phyloP scores from a whole-genome alignment of 2,797 vertebrate species.

The Crypturellus tataupa region DNA sequence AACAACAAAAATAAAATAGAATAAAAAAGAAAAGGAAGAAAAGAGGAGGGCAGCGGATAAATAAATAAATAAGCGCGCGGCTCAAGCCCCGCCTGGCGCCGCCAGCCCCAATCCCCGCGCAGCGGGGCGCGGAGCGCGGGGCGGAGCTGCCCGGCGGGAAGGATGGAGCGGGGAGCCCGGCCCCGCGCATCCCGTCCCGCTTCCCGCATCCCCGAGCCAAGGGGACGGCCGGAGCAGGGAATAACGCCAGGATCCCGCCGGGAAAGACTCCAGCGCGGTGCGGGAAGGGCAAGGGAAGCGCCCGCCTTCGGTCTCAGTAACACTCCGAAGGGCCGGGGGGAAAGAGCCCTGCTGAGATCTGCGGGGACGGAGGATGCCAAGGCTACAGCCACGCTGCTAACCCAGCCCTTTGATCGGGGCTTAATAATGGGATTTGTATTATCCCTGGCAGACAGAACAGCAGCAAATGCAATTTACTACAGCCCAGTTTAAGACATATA shows the following conservation, averaged over 20 bases:
- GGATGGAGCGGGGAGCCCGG: background rate
- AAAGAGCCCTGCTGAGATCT: background rate
- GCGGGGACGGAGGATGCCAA: background rate
- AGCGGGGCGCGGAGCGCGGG: background rate
- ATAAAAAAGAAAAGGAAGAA: too few relatives aligned
- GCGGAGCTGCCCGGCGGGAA: background rate
- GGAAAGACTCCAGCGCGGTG: fast-evolving
- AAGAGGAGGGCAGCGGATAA: background rate
- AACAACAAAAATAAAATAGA: too few relatives aligned
- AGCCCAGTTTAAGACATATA: background rate
- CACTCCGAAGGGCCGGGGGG: fast-evolving
- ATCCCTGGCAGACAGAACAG: background rate
- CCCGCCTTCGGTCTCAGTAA: background rate
- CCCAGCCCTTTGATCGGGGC: background rate
- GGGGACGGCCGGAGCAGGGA: fast-evolving
- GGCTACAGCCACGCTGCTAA: background rate
- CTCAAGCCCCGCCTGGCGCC: conserved; percentile 18
- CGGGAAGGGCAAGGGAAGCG: background rate
- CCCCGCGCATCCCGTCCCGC: background rate
- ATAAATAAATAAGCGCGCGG: background rate
- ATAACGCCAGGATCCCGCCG: fast-evolving
- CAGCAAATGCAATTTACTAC: background rate
- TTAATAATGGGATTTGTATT: background rate
- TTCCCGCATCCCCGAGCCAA: fast-evolving
- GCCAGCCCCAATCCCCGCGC: conserved; percentile 34